A percentile compares a stretch with the other conserved stretches of the same genome.
phyloP scores from a whole-genome alignment of 2,113 vertebrate species.

The Opisthocomus hoazin region DNA sequence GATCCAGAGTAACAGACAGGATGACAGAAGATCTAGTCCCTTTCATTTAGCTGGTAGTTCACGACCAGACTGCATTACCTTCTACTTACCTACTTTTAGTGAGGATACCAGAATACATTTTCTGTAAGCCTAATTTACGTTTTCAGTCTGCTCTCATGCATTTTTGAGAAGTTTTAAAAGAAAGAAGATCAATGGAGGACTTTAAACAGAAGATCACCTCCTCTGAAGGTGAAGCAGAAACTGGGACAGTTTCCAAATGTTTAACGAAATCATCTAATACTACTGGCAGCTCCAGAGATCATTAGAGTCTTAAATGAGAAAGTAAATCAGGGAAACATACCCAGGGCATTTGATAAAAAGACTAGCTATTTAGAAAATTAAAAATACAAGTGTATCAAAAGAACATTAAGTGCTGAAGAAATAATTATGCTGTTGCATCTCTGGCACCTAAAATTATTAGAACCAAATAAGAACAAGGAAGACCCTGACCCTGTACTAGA shows the following conservation, averaged over 20 bases:
- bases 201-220: slow-evolving; percentile 60
- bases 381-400: slow-evolving; percentile 35
- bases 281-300: slow-evolving; percentile 59
- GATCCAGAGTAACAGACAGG: not conserved
- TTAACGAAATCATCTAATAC: slow-evolving; percentile 65
- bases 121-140: slow-evolving; percentile 13
- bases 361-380: slow-evolving; percentile 14
- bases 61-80: slow-evolving; percentile 10
- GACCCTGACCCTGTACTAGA: not conserved
- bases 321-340: slow-evolving; percentile 33
- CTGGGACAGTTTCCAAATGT: slow-evolving; percentile 67
- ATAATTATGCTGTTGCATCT: not conserved
- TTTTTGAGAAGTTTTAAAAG: slow-evolving; percentile 62
- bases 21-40: not conserved
- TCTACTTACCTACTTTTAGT: not conserved
- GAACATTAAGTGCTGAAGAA: not conserved
- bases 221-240: slow-evolving; percentile 71
- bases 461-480: not conserved
- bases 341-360: not conserved
- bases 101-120: slow-evolving; percentile 5
- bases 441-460: not conserved
- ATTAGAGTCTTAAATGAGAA: slow-evolving; percentile 55
- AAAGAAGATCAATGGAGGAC: slow-evolving; percentile 55
- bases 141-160: slow-evolving; percentile 34
- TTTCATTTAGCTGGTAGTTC: slow-evolving; percentile 22